These are phyloP conservation scores for Telenomus remus DNA, from an alignment of 1,140 invertebrate genomes.

Conservation along the genomic window DNA sequence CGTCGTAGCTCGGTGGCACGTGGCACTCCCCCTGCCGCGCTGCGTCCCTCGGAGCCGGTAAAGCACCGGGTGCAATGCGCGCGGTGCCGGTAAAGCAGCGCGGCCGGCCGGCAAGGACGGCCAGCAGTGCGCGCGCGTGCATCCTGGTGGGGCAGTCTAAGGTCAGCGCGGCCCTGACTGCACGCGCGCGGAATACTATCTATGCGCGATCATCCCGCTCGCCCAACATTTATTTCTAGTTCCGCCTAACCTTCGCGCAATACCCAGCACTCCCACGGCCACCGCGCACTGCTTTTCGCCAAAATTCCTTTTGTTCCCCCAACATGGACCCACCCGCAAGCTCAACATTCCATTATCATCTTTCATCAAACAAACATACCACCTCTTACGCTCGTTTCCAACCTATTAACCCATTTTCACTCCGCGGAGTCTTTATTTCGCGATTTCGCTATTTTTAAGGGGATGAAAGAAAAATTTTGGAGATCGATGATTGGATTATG, in stretches of 20 bases:
- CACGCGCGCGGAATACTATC: conserved; percentile 71
- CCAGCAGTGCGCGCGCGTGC: conserved; percentile 38
- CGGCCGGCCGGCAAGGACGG: conserved; percentile 28
- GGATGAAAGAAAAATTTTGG: too few species aligned
- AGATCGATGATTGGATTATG: too few species aligned
- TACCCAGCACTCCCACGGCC: conserved; percentile 13
- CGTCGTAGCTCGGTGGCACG: conserved; percentile 68
- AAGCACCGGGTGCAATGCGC: conserved; percentile 47
- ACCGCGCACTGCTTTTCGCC: conserved; percentile 5
- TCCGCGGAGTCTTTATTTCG: too few species aligned
- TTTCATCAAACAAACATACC: too few species aligned
- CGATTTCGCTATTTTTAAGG: too few species aligned
- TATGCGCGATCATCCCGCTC: conserved; percentile 59
- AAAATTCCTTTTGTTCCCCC: neutral
- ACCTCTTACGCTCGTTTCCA: too few species aligned
- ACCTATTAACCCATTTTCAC: too few species aligned
- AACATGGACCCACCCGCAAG: neutral
- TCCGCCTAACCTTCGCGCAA: conserved; percentile 59
- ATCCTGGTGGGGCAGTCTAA: conserved; percentile 62
- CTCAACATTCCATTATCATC: neutral
- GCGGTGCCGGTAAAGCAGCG: conserved; percentile 39
- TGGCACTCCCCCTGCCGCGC: conserved; percentile 63
- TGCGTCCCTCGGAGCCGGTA: conserved; percentile 39
- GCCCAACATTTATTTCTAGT: conserved; percentile 70
- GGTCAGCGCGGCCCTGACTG: conserved; percentile 75